Evolutionary conservation across 2,797 vertebrate species (phyloP), one percentile per base, ranked within the genome.

Genomic region (Eidolon dupreanum): DNA sequence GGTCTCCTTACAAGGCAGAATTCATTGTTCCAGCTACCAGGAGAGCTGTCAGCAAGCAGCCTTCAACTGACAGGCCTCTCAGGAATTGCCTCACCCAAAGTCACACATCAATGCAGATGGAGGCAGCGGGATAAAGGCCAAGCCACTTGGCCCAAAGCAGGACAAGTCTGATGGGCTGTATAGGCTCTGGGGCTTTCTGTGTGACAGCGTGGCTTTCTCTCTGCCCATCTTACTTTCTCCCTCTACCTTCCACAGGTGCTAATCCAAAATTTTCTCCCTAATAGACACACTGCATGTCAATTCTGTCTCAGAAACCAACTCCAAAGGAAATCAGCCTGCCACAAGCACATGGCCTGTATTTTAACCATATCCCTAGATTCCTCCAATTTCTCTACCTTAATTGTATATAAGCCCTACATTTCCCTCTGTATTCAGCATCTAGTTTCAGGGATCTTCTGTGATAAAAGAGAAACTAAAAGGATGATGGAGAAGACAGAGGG

Each of bases 21-120:
- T 43, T n/a, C 43, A 8, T 26, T 59, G 22, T 71, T 53, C 73
- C 36, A 63, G 82, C 46, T 68, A 3, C 51, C 17, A 46, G 59
- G 36, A 88, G 10, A 75, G 41, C 90, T 79, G 88, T 88, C 84
- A 93, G 43, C 6, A 6, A 12, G 28, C 24, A 89, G 74, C 11
- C 89, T 79, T 89, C 63, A 51, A 41, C 91, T 95, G 95, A 79
- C 92, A 96, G 59, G 59, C 65, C 53, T 81, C 74, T 90, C 24
- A 36, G 90, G 61, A 95, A 75, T 4, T 20, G 43, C 53, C 88
- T 97, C 74, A 71, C 20, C 65, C 38, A 22, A 90, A 94, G 85
- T 89, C 78, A 90, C 51, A 65, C 8, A 71, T 66, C 57, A 77
- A 33, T 0, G 36, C 26, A 86, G 70, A 77, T 0, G 4, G 77